A percentile compares a stretch with the other conserved stretches of the same genome.
Conservation (phyloP, 2,797 vertebrate genomes). For the Okamejei kenojei region DNA sequence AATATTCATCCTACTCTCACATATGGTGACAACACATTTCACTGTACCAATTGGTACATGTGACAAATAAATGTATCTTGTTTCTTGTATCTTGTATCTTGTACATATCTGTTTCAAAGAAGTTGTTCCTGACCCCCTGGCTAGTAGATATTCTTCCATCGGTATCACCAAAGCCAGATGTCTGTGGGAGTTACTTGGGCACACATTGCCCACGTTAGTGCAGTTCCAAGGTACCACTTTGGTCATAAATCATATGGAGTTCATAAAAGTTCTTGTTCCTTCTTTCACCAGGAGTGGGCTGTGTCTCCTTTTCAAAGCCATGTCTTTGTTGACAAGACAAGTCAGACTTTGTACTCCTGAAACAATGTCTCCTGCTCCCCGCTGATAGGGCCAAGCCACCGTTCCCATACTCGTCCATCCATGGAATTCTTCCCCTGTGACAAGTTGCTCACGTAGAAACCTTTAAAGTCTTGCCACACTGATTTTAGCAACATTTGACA, state of each 20-base stretch:
- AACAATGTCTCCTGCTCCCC: neutral
- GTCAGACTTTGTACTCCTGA: neutral
- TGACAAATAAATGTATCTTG: no score
- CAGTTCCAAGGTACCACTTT: neutral
- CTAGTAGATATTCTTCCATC: neutral
- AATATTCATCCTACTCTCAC: neutral
- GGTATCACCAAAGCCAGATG: neutral
- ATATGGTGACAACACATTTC: no score
- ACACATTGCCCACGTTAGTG: neutral
- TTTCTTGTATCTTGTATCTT: no score
- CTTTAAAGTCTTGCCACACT: neutral
- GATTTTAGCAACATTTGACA: neutral
- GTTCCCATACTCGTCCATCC: neutral
- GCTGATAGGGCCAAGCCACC: neutral
- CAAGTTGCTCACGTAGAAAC: neutral
- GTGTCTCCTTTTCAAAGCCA: neutral
- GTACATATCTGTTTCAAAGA: neutral
- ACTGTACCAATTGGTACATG: no score
- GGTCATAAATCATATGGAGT: neutral
- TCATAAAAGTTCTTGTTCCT: neutral
- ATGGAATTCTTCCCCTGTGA: neutral
- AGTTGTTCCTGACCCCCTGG: neutral
- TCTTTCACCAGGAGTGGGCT: neutral
- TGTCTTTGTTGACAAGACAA: neutral
- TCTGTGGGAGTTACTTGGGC: neutral